A percentile compares a stretch with the other conserved stretches of the same genome.
phyloP scores from a whole-genome alignment of 2,888 invertebrate species.

The Cheilosia soror region DNA sequence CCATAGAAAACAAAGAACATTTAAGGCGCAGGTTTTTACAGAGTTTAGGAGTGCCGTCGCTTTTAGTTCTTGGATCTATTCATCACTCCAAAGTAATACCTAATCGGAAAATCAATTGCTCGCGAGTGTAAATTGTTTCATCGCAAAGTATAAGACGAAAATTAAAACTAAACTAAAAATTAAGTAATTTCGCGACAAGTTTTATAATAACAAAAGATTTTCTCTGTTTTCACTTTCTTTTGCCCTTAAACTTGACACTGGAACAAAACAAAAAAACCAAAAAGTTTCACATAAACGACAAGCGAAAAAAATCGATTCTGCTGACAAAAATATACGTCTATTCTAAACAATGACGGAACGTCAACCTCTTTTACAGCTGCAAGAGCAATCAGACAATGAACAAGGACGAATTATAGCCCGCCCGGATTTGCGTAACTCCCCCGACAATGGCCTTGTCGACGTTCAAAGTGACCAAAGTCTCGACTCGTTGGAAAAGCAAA shows the following conservation, averaged over 20 bases:
- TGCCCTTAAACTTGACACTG: conserved; percentile 65
- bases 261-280: conserved; percentile 24
- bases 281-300: not conserved
- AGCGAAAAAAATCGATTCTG: conserved; percentile 49
- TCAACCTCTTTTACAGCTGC: conserved; percentile 85
- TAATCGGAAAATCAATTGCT: conserved; percentile 55
- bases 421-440: conserved; percentile 83
- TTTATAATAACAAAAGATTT: conserved; percentile 6
- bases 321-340: not conserved
- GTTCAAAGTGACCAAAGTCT: conserved; percentile 82
- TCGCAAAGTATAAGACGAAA: not conserved
- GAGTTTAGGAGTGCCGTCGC: not conserved
- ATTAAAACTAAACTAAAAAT: not conserved
- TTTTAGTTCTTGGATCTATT: conserved; percentile 9
- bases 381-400: conserved; percentile 80
- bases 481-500: conserved; percentile 76
- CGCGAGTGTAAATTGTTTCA: not conserved
- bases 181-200: not conserved
- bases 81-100: conserved; percentile 12
- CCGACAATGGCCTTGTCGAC: conserved; percentile 83
- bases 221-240: conserved; percentile 2
- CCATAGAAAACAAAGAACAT: conserved; percentile 34
- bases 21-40: conserved; percentile 41
- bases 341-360: conserved; percentile 87
- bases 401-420: conserved; percentile 78